Base-by-base conservation (phyloP, 2,113 vertebrate genomes). In the Halichoeres trimaculatus region DNA sequence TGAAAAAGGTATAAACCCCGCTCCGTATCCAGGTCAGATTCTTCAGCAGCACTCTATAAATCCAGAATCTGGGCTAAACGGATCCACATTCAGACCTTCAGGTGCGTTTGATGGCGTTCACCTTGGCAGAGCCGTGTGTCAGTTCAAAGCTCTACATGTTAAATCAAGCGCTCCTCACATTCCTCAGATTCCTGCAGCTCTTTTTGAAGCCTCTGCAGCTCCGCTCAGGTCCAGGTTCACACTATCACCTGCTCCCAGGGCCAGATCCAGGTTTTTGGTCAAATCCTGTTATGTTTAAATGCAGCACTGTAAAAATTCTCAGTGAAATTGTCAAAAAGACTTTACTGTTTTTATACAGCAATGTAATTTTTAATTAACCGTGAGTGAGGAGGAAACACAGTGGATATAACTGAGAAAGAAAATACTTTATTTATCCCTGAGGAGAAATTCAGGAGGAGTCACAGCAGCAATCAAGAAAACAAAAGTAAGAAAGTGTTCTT, bases 111-210 rank as follows among this genome's bases (percentile, higher is more conserved):
- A 64, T 64, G 1, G 53, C 4, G 41, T 16, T 76, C 45, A 30
- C 24, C 50, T 69, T n/a, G 64, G 36, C 78, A 1, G 40, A 6
- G 62, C 19, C 2, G 14, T 7, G 20, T 19, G 63, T 77, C 41
- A 43, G 41, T 43, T 64, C 38, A 22, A 36, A 58, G 56, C 68
- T 71, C 64, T 64, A 1, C 81, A 20, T 85, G 83, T 88, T 71
- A 89, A 84, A 62, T 85, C 78, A 83, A 54, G 87, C 53, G n/a
- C 76, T 60, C 53, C 67, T 59, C 63, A 57, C 85, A 86, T 90
- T 89, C 81, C 20, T 61, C 68, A 30, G 34, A 83, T 85, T 12
- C 81, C 83, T 8, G 63, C 77, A 40, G 66, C 70, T 76, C 50
- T 48, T 61, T 74, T 54, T 38, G 35, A 77, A 64, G 38, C 68